These are phyloP conservation scores for Quadriops clusia DNA, from an alignment of 2,888 invertebrate genomes.

Conservation along the genomic window DNA sequence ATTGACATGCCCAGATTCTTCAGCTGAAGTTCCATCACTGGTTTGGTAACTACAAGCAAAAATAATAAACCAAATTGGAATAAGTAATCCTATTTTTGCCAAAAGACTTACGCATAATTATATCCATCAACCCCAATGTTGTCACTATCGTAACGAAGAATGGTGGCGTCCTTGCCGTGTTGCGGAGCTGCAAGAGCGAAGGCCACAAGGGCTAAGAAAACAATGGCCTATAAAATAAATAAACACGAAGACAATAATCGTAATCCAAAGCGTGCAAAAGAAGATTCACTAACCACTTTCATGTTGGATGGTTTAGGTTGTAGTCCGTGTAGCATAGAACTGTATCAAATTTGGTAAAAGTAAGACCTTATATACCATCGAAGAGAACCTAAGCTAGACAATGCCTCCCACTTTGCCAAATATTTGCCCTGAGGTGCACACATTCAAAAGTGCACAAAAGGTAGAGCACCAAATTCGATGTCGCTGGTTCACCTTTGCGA, in stretches of 20 bases:
- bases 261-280: neutral
- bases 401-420: too few species aligned
- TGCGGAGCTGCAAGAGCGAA: conserved; percentile 24
- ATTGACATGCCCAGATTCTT: conserved; percentile 41
- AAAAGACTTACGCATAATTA: conserved; percentile 25
- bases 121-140: conserved; percentile 41
- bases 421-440: conserved; percentile 2
- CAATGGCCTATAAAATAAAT: conserved; percentile 19
- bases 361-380: too few species aligned
- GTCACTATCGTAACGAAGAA: conserved; percentile 48
- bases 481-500: too few species aligned
- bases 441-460: neutral
- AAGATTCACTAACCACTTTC: conserved; percentile 15
- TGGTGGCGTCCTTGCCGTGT: conserved; percentile 41
- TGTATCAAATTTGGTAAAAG: too few species aligned
- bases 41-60: conserved; percentile 44
- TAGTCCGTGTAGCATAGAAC: too few species aligned
- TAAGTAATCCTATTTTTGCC: too few species aligned
- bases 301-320: conserved; percentile 12
- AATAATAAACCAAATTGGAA: too few species aligned
- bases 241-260: neutral
- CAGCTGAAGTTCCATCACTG: conserved; percentile 41
- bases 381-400: too few species aligned
- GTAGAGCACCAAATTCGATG: too few species aligned
- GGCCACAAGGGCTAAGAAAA: conserved; percentile 23